Evolutionary conservation across 2,113 vertebrate species (phyloP).

Genomic region (Corythaixoides concolor): DNA sequence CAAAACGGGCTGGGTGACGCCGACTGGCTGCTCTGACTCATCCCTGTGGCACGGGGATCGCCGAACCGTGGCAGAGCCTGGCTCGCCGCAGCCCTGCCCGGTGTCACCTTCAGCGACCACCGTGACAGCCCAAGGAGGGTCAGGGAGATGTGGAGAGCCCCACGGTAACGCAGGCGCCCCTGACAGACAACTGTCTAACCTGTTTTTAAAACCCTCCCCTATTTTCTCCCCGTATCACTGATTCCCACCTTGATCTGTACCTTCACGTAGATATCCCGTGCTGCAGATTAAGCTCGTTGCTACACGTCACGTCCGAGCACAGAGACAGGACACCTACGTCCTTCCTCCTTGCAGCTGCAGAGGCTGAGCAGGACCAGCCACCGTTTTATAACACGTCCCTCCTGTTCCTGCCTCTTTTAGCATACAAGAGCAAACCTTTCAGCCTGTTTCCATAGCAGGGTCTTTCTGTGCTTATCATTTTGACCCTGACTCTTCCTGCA

Average conservation of each 20-base stretch:
- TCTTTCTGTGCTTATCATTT: not conserved
- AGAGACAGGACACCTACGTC: not conserved
- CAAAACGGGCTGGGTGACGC: not conserved
- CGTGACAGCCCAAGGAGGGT: not conserved
- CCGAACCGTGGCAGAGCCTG: not conserved
- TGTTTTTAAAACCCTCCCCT: not conserved
- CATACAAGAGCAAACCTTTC: not conserved
- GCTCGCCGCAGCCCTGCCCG: not conserved
- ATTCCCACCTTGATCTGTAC: not conserved
- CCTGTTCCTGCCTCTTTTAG: not conserved
- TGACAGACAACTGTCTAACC: not conserved
- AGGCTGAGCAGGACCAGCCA: not conserved
- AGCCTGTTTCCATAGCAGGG: not conserved
- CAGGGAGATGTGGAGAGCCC: not conserved
- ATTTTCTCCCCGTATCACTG: not conserved
- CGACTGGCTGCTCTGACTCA: fast-evolving
- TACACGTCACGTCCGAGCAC: not conserved
- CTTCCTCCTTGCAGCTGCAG: not conserved
- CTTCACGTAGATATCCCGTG: not conserved
- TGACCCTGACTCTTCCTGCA: not conserved
- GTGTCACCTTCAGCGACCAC: not conserved
- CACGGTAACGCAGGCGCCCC: fast-evolving
- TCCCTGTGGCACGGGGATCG: fast-evolving
- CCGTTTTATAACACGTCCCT: not conserved
- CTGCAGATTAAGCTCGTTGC: not conserved